phyloP scores from a whole-genome alignment of 1,140 invertebrate genomes.

The Penaeus indicus region DNA sequence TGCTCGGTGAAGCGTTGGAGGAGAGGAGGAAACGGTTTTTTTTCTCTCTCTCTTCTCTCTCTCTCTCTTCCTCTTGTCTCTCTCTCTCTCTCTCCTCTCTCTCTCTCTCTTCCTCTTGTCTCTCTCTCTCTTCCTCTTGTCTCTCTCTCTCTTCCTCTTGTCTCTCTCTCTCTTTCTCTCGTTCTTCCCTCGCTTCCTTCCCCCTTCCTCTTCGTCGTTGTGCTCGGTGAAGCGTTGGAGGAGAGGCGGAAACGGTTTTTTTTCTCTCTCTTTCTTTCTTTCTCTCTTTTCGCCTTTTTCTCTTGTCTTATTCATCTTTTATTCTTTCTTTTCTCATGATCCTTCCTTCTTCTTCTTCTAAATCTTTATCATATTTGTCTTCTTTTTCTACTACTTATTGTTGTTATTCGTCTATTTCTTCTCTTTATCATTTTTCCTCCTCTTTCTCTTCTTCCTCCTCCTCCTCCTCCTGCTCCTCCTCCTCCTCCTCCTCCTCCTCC shows the following conservation, averaged over 20 bases:
- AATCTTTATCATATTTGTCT: no score
- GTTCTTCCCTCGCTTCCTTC: neutral
- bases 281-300: conserved; percentile 22
- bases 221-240: neutral
- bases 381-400: no score
- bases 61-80: neutral
- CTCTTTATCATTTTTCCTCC: no score
- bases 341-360: neutral
- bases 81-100: neutral
- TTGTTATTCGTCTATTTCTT: no score
- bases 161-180: neutral
- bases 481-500: no score
- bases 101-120: neutral
- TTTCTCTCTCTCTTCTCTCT: conserved; percentile 24
- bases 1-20: neutral
- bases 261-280: conserved; percentile 45
- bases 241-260: neutral
- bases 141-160: no score
- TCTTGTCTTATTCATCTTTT: neutral
- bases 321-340: neutral
- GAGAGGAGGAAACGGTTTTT: neutral
- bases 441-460: no score
- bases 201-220: neutral
- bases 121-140: neutral
- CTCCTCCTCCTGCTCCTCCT: no score